phyloP scores from a whole-genome alignment of 2,888 invertebrate genomes.

The Drosophila antonietae region DNA sequence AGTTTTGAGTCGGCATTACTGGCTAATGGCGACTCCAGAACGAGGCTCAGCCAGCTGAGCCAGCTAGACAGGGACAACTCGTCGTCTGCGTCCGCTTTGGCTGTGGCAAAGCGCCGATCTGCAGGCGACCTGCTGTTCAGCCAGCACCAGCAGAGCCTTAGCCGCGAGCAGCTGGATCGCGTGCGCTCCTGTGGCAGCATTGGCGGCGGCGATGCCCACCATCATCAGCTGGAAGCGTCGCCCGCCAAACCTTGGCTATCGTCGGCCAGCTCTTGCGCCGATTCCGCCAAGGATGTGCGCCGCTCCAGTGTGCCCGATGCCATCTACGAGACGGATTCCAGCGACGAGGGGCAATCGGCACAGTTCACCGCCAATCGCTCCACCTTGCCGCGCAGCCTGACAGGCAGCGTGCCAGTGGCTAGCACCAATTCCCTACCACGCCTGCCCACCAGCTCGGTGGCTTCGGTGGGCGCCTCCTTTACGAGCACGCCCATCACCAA shows the following conservation, averaged over 20 bases:
- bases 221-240: slow-evolving; percentile 80
- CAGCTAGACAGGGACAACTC: slow-evolving; percentile 88
- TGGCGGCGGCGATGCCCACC: slow-evolving; percentile 86
- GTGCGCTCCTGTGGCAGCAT: slow-evolving; percentile 93
- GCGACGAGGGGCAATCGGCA: slow-evolving; percentile 81
- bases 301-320: slow-evolving; percentile 87
- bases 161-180: slow-evolving; percentile 90
- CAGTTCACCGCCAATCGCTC: slow-evolving; percentile 86
- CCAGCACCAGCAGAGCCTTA: slow-evolving; percentile 91
- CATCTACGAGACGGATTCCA: slow-evolving; percentile 80
- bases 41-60: slow-evolving; percentile 88
- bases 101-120: slow-evolving; percentile 90
- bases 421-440: slow-evolving; percentile 92
- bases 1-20: slow-evolving; percentile 96
- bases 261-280: slow-evolving; percentile 68
- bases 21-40: slow-evolving; percentile 92
- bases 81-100: slow-evolving; percentile 88
- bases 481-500: slow-evolving; percentile 86
- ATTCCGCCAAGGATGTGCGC: slow-evolving; percentile 83
- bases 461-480: slow-evolving; percentile 43
- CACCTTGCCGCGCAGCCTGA: slow-evolving; percentile 88
- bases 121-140: slow-evolving; percentile 93
- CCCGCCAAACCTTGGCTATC: slow-evolving; percentile 83
- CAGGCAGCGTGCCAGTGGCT: slow-evolving; percentile 85
- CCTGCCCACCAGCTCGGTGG: slow-evolving; percentile 86